A percentile compares a stretch with the other conserved stretches of the same genome.
These are phyloP conservation scores for Panthera uncia DNA, from an alignment of 2,113 vertebrate species.

Conservation along the genomic window DNA sequence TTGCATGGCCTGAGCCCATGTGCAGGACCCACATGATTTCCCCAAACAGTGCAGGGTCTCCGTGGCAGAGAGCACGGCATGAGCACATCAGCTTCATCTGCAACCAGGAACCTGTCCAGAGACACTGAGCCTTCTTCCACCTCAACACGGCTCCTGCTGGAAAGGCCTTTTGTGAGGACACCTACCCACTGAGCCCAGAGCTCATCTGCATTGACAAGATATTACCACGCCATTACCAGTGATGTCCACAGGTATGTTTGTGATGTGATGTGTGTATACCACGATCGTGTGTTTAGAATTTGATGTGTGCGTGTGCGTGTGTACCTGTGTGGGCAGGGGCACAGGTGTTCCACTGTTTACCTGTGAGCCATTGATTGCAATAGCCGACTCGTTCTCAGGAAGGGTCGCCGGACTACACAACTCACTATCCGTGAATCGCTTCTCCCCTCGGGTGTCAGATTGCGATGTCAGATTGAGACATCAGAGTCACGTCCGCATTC, in stretches of 20 bases:
- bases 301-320: neutral
- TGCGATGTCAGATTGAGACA: rapidly evolving
- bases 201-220: rapidly evolving
- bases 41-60: neutral
- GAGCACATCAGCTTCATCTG: neutral
- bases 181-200: neutral
- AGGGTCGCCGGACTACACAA: rapidly evolving
- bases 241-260: rapidly evolving
- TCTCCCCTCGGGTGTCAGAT: neutral
- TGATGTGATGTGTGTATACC: rapidly evolving
- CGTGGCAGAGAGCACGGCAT: neutral
- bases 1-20: neutral
- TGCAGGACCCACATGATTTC: neutral
- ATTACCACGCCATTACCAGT: rapidly evolving
- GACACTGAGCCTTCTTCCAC: rapidly evolving
- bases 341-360: too few species aligned
- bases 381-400: rapidly evolving
- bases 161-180: neutral
- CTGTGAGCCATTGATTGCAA: rapidly evolving
- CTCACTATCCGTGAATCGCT: too few species aligned
- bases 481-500: rapidly evolving
- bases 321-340: rapidly evolving
- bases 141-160: rapidly evolving
- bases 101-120: neutral
- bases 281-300: neutral